These are phyloP conservation scores for Hypselothyrea guttata DNA, from an alignment of 2,888 invertebrate species.

Conservation along the genomic window DNA sequence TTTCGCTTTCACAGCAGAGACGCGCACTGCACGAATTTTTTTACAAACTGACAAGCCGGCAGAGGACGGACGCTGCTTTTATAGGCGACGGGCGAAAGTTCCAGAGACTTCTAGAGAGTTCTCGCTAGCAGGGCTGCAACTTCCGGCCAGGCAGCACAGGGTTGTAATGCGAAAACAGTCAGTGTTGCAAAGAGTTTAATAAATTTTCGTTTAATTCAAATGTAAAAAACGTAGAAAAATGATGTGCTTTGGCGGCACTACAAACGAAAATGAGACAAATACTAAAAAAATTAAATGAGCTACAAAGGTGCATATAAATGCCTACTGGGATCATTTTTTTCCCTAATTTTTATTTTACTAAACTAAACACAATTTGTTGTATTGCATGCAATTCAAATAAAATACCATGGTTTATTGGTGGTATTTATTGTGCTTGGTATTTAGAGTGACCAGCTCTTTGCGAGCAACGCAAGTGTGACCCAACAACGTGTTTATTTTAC, in stretches of 20 bases:
- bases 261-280: no score
- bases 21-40: slow-evolving; percentile 59
- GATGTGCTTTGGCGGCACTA: no score
- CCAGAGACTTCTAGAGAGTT: slow-evolving; percentile 75
- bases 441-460: slow-evolving; percentile 18
- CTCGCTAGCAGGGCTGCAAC: slow-evolving; percentile 67
- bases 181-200: slow-evolving; percentile 37
- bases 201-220: background rate
- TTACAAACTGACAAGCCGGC: slow-evolving; percentile 72
- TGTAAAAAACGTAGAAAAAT: no score
- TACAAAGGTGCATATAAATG: no score
- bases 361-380: no score
- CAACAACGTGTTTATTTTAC: slow-evolving; percentile 4
- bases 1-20: slow-evolving; percentile 27
- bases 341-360: no score
- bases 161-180: slow-evolving; percentile 22
- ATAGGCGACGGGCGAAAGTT: slow-evolving; percentile 61
- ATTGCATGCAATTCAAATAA: no score
- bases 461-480: slow-evolving; percentile 8
- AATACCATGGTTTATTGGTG: no score
- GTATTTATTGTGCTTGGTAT: slow-evolving; percentile 10
- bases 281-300: no score
- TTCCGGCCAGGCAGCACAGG: slow-evolving; percentile 48
- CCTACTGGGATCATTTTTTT: no score
- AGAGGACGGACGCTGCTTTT: slow-evolving; percentile 46